Percentiles rank a stretch among this genome's conserved stretches.
Evolutionary conservation across 2,113 vertebrate genomes (phyloP).

Genomic region (Anolis carolinensis): DNA sequence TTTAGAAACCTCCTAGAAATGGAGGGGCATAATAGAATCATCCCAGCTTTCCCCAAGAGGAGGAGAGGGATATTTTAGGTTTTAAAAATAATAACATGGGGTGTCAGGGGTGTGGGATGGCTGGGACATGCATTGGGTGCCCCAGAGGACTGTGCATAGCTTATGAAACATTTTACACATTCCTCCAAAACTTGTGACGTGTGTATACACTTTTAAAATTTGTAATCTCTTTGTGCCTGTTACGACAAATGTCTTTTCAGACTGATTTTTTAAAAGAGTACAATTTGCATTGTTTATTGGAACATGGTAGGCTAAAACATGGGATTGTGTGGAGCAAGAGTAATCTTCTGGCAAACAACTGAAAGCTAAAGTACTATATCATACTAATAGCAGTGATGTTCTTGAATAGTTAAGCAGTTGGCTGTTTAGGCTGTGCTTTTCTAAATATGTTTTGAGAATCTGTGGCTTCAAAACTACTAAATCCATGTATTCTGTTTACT

Average conservation of each 20-base stretch:
- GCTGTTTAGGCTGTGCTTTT: conserved; percentile 44
- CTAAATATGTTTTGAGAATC: conserved; percentile 36
- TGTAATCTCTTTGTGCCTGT: conserved; percentile 42
- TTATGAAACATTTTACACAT: too few relatives aligned
- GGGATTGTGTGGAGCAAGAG: conserved; percentile 39
- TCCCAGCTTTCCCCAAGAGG: too few relatives aligned
- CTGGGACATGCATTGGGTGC: too few relatives aligned
- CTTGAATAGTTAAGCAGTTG: conserved; percentile 30
- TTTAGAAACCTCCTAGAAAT: too few relatives aligned
- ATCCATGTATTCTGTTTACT: conserved; percentile 48
- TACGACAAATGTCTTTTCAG: conserved; percentile 45
- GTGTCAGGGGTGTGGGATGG: too few relatives aligned
- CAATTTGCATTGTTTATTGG: background rate
- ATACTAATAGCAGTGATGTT: conserved; percentile 3
- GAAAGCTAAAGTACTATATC: conserved; percentile 28
- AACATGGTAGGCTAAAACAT: background rate
- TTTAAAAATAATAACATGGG: too few relatives aligned
- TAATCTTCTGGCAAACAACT: conserved; percentile 19
- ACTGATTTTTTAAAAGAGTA: conserved; percentile 27
- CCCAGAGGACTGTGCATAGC: too few relatives aligned
- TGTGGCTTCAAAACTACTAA: background rate
- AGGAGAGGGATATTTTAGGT: too few relatives aligned
- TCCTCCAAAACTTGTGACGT: conserved; percentile 47
- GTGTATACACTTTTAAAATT: conserved; percentile 51
- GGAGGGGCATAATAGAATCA: too few relatives aligned